These are phyloP conservation scores for Setipinna tenuifilis DNA, from an alignment of 2,797 vertebrate species.

Conservation along the genomic window DNA sequence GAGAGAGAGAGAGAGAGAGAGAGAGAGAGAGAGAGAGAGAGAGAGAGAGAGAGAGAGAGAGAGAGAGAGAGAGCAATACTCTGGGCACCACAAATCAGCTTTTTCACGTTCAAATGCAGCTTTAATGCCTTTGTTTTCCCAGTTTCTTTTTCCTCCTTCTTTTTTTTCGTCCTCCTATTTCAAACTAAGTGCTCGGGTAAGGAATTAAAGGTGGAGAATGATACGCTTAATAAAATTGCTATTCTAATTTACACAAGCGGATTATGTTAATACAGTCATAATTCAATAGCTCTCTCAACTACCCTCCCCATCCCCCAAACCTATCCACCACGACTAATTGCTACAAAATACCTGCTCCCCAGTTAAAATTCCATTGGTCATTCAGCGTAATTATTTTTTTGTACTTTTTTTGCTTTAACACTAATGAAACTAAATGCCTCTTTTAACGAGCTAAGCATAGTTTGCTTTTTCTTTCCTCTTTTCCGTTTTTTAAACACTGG, in stretches of 20 bases:
- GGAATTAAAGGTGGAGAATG: constrained; percentile 65
- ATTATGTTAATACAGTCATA: constrained; percentile 71
- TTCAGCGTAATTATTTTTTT: too few species aligned
- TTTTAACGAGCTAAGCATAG: too few species aligned
- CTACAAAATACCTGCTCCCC: constrained; percentile 59
- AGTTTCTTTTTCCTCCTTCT: constrained; percentile 39
- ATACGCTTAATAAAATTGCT: constrained; percentile 65
- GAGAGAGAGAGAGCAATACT: too few species aligned
- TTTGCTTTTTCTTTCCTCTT: too few species aligned
- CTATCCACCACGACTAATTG: neutral
- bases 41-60: too few species aligned
- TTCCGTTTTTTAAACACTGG: too few species aligned
- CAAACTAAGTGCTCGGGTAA: constrained; percentile 63
- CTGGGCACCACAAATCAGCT: constrained; percentile 71
- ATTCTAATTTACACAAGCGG: constrained; percentile 67
- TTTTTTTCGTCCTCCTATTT: too few species aligned
- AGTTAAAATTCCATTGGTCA: constrained; percentile 45
- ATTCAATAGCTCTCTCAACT: constrained; percentile 50
- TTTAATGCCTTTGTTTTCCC: neutral
- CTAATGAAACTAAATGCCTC: too few species aligned
- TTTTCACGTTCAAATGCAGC: constrained; percentile 45
- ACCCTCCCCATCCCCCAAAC: constrained; percentile 40
- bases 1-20: too few species aligned
- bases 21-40: too few species aligned
- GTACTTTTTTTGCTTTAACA: too few species aligned